Evolutionary conservation across 2,797 vertebrate genomes (phyloP), one percentile per base, ranked within the genome.

Genomic region (Tapirus indicus): DNA sequence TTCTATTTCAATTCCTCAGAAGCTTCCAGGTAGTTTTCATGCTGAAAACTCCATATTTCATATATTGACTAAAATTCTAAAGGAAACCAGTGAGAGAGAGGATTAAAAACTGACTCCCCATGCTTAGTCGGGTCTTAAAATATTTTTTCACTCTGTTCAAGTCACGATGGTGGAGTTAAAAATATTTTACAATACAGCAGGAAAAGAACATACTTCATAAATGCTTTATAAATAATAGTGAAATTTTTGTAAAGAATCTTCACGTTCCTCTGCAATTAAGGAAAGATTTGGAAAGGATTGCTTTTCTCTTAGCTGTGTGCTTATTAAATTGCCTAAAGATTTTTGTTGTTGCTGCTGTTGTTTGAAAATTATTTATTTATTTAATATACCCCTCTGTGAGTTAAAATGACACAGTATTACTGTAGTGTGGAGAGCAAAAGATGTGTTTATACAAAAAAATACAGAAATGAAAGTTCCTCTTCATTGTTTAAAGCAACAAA

Each of bases 141-240:
- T n/a, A n/a, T 32, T 64, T 79, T 86, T 56, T 75, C 13, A 27
- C 21, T 74, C 2, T 88, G 71, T 91, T 14, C 87, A 83, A 35
- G 6, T 69, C 5, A 1, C 32, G 32, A 56, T 77, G 0, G 11
- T 64, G 29, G 12, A n/a, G 12, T 74, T 90, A 92, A 68, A 93
- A 90, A 82, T 56, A 85, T 64, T 77, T 92, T 77, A 78, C 11
- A 94, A 64, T 52, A 69, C 5, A 85, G 8, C 9, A 91, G 54
- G 32, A 69, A 72, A 80, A 93, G 14, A 80, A 69, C 32, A 87
- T 62, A 54, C 16, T 47, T 78, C 17, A 64, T 87, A 69, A 49
- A 92, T 94, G 94, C 38, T 97, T 79, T 77, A 77, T 64, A 72
- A 93, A 60, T 88, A 49, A 13, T 10, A 10, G 12, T 62, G 69